Percentiles rank a stretch among this genome's conserved stretches.
phyloP scores from a whole-genome alignment of 92 coral and sea anemone species.

The Hydrozoanthus gracilis region DNA sequence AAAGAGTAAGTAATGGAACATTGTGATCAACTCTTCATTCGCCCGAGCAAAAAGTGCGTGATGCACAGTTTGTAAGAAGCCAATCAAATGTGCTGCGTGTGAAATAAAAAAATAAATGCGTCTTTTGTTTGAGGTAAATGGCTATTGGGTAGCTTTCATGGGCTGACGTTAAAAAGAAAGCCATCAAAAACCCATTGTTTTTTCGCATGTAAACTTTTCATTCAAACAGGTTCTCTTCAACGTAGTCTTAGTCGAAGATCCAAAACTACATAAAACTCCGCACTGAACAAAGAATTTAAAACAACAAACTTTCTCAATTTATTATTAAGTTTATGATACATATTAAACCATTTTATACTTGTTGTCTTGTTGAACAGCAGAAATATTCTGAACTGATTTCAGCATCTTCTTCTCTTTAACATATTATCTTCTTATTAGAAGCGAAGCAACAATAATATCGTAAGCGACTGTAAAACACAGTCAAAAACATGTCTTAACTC shows the following conservation, averaged over 20 bases:
- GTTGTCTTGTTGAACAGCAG: not conserved
- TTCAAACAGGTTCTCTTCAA: conserved; percentile 33
- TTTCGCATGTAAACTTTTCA: conserved; percentile 23
- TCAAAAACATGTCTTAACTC: conserved; percentile 32
- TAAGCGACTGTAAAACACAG: conserved; percentile 44
- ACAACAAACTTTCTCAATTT: not conserved
- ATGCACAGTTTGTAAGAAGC: conserved; percentile 15
- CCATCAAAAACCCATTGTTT: conserved; percentile 22
- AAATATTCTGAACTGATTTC: not conserved
- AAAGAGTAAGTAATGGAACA: not conserved
- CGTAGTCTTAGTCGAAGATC: conserved; percentile 1
- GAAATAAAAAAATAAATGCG: not conserved
- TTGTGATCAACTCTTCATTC: conserved; percentile 8
- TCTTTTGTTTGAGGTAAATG: conserved; percentile 13
- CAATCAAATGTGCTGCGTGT: conserved; percentile 28
- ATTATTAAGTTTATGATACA: conserved; percentile 16
- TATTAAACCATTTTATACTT: not conserved
- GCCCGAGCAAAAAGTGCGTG: conserved; percentile 40
- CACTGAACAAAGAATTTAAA: not conserved
- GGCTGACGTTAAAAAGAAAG: conserved; percentile 34
- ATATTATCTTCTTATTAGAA: not conserved
- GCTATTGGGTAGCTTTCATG: conserved; percentile 28
- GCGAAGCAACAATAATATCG: not conserved
- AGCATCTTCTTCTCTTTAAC: not conserved
- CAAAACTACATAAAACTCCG: conserved; percentile 4